Conservation (phyloP, 2,888 invertebrate species). For the Conomelus anceps region DNA sequence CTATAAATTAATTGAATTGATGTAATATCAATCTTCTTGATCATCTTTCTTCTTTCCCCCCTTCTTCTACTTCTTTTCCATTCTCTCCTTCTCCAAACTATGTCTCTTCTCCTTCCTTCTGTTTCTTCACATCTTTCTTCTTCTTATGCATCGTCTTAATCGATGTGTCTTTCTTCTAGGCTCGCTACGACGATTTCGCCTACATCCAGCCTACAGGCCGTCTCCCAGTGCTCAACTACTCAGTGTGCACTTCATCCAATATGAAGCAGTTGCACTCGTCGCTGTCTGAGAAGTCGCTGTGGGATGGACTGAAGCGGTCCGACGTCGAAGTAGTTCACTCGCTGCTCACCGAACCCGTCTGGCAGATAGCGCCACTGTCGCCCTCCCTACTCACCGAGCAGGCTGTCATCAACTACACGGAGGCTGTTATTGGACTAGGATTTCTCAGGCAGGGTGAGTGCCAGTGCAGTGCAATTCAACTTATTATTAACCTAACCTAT, state of each 20-base stretch:
- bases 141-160: too few species aligned
- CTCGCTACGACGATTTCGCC: slow-evolving; percentile 72
- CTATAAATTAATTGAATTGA: too few species aligned
- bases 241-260: slow-evolving; percentile 73
- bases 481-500: too few species aligned
- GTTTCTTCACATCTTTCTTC: neutral
- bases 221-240: slow-evolving; percentile 70
- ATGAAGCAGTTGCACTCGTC: slow-evolving; percentile 71
- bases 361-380: slow-evolving; percentile 72
- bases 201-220: slow-evolving; percentile 61
- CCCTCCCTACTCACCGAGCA: slow-evolving; percentile 58
- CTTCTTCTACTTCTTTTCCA: too few species aligned
- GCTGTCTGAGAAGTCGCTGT: slow-evolving; percentile 70
- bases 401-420: slow-evolving; percentile 73
- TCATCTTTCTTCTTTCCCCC: too few species aligned
- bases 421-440: slow-evolving; percentile 70
- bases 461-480: neutral
- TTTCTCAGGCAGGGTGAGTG: slow-evolving; percentile 68
- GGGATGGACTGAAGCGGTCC: slow-evolving; percentile 73
- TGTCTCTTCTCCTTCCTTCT: too few species aligned
- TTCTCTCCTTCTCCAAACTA: too few species aligned
- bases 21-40: too few species aligned
- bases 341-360: slow-evolving; percentile 74
- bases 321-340: slow-evolving; percentile 67
- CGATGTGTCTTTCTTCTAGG: slow-evolving; percentile 53